Base-by-base conservation (phyloP, 2,113 vertebrate genomes). In the Rhegmatorhina hoffmannsi region DNA sequence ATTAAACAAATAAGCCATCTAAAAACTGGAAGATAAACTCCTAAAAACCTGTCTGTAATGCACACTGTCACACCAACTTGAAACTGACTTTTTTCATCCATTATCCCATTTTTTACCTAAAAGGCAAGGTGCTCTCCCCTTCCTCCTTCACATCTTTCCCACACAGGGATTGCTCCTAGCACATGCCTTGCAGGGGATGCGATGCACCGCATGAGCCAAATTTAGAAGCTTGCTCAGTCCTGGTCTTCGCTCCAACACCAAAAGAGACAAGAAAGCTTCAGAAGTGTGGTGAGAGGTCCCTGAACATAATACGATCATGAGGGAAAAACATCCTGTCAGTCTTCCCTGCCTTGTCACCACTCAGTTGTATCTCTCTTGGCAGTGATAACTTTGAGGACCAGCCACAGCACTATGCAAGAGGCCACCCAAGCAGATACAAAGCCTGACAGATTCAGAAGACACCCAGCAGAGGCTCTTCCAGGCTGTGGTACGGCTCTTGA, bases 1-100 rank as follows among this genome's bases (percentile, higher is more conserved):
- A 90, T 94, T 88, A 95, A 96, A 86, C 55, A 84, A 91, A 92
- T 59, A 67, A 79, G n/a, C 59, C 84, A 91, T 81, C 56, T 40
- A 77, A 87, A 62, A 90, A 72, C 56, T 10, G 7, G 56, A 73
- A 87, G 43, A 75, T 18, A 15, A 63, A 49, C 21, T 84, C 80
- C 60, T 36, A 29, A 78, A 90, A 92, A 50, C 34, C 44, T 20
- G 31, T 26, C 68, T 62, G 9, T 23, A 73, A 66, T 4, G 34
- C 52, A 68, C 18, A 23, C n/a, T 56, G 63, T 53, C 43, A 83
- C 28, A 64, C 6, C 31, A 66, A 72, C 73, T 62, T 70, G 17
- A 34, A 89, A 67, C 5, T 18, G 28, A 31, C 21, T 49, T 76
- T 72, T 74, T 70, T 46, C 43, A 38, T 23, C 5, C 1, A 2